A percentile compares a stretch with the other conserved stretches of the same genome.
Evolutionary conservation across 2,797 vertebrate genomes (phyloP).

Genomic region (Astyanax mexicanus): DNA sequence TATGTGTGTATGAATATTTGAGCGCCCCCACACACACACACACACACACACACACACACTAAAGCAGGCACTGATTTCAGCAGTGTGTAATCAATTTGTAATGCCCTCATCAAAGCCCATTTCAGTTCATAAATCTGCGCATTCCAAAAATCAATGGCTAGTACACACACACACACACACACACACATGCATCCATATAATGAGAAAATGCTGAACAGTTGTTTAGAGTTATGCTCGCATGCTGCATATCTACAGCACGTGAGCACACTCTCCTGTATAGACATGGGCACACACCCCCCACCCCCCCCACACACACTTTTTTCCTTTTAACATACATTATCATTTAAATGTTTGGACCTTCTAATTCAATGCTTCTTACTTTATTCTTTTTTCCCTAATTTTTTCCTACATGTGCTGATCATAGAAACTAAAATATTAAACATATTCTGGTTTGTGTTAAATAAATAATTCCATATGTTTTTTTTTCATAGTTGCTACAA

Average conservation of each 20-base stretch:
- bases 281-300: too few relatives aligned
- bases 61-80: not conserved
- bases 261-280: not conserved
- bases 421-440: too few relatives aligned
- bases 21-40: conserved; percentile 43
- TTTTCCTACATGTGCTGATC: too few relatives aligned
- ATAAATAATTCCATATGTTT: too few relatives aligned
- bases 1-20: conserved; percentile 11
- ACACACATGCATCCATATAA: not conserved
- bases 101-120: conserved; percentile 38
- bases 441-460: too few relatives aligned
- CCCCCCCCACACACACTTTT: too few relatives aligned
- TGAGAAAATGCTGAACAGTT: not conserved
- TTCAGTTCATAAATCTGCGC: conserved; percentile 26
- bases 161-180: not conserved
- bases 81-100: conserved; percentile 25
- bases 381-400: too few relatives aligned
- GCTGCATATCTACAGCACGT: not conserved
- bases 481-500: too few relatives aligned
- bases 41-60: conserved; percentile 33
- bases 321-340: too few relatives aligned
- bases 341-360: too few relatives aligned
- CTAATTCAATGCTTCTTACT: too few relatives aligned
- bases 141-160: conserved; percentile 15
- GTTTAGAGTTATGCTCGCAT: not conserved